These are phyloP conservation scores for Falco novaeseelandiae DNA, from an alignment of 2,797 vertebrate genomes.

Conservation along the genomic window DNA sequence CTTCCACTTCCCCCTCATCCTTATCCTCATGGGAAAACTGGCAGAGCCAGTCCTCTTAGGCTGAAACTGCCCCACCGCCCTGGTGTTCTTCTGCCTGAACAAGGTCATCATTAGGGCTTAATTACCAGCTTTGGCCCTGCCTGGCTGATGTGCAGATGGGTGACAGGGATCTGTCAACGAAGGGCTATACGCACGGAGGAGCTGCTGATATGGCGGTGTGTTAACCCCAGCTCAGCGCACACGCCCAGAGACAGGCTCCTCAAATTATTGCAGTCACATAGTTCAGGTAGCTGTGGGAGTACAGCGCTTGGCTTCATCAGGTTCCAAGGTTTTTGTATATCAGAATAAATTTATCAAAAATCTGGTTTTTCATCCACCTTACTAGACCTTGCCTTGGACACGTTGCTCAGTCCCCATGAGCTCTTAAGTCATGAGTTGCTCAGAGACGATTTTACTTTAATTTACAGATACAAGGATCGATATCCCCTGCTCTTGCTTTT, in stretches of 20 bases:
- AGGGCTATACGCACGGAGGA: fast-evolving
- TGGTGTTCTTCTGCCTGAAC: background rate
- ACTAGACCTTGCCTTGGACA: background rate
- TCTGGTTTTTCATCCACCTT: background rate
- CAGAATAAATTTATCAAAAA: background rate
- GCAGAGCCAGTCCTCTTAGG: background rate
- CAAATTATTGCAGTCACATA: fast-evolving
- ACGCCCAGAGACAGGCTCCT: background rate
- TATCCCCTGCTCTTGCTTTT: background rate
- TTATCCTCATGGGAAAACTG: background rate
- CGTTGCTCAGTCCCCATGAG: fast-evolving
- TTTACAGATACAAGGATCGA: background rate
- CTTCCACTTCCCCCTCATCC: background rate
- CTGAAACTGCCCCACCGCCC: background rate
- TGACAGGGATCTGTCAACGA: background rate
- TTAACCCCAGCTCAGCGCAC: background rate
- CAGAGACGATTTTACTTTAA: background rate
- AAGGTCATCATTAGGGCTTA: background rate
- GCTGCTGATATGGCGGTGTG: fast-evolving
- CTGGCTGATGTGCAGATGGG: background rate
- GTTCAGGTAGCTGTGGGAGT: background rate
- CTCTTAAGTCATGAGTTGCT: background rate
- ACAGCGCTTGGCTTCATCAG: background rate
- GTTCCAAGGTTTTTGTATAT: background rate
- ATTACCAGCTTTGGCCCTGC: background rate